These are phyloP conservation scores for Parotia lawesii DNA, from an alignment of 2,113 vertebrate species.

Conservation along the genomic window DNA sequence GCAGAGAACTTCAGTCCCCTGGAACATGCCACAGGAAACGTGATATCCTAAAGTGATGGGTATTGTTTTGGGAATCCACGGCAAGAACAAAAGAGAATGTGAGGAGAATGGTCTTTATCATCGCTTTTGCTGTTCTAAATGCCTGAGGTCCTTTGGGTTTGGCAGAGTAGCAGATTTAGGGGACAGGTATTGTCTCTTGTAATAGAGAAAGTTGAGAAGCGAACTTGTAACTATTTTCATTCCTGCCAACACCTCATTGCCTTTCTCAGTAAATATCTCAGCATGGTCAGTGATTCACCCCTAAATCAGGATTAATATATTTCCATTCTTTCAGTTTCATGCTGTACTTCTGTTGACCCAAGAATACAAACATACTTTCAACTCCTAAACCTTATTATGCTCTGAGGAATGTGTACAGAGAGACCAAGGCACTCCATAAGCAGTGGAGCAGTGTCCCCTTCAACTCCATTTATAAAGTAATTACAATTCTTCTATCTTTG, in stretches of 20 bases:
- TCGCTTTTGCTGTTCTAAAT: neutral
- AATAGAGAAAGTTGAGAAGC: neutral
- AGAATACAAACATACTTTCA: neutral
- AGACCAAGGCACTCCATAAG: neutral
- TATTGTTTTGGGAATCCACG: neutral
- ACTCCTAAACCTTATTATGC: neutral
- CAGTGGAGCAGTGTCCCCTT: neutral
- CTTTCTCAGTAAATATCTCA: neutral
- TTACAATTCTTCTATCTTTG: neutral
- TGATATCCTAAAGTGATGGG: neutral
- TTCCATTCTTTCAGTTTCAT: neutral
- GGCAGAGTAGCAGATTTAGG: neutral
- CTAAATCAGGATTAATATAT: neutral
- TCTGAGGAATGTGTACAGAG: neutral
- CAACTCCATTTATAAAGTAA: neutral
- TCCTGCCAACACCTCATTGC: neutral
- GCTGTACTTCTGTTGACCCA: neutral
- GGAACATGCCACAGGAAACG: neutral
- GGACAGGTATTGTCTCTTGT: neutral
- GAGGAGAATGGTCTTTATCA: neutral
- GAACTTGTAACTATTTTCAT: neutral
- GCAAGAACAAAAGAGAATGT: neutral
- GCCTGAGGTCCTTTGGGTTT: neutral
- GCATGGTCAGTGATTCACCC: neutral
- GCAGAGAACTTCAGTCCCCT: neutral